These are phyloP conservation scores for Neocrepidodera transversa DNA, from an alignment of 2,888 invertebrate genomes.

Conservation along the genomic window DNA sequence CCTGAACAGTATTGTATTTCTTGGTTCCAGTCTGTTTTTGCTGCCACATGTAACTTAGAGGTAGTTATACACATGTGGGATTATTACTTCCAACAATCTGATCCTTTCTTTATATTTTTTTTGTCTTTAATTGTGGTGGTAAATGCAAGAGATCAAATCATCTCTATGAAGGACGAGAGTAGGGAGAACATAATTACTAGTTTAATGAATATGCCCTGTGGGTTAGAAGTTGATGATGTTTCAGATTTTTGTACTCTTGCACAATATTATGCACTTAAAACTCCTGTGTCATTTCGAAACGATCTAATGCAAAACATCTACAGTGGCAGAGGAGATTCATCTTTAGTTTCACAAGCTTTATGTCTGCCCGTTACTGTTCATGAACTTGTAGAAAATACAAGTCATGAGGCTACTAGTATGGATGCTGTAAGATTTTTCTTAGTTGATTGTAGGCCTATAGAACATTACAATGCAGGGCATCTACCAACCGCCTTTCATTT, in stretches of 20 bases:
- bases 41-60: conserved; percentile 83
- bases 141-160: conserved; percentile 88
- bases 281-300: conserved; percentile 90
- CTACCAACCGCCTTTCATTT: conserved; percentile 97
- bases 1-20: conserved; percentile 88
- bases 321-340: conserved; percentile 48
- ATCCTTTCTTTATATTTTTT: conserved; percentile 96
- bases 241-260: conserved; percentile 96
- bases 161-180: conserved; percentile 76
- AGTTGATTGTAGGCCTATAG: conserved; percentile 95
- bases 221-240: conserved; percentile 92
- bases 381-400: conserved; percentile 86
- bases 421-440: conserved; percentile 85
- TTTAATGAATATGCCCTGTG: conserved; percentile 79
- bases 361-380: conserved; percentile 96
- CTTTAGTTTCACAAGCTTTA: conserved; percentile 77
- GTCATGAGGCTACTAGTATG: conserved; percentile 68
- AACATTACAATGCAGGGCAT: conserved; percentile 97
- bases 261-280: conserved; percentile 93
- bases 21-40: conserved; percentile 93
- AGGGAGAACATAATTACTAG: conserved; percentile 74
- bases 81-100: conserved; percentile 92
- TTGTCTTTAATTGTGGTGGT: conserved; percentile 93
- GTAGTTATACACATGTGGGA: conserved; percentile 96
- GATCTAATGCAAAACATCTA: conserved; percentile 75